phyloP scores from a whole-genome alignment of 2,888 invertebrate species.

The Carpatolechia fugitivella region DNA sequence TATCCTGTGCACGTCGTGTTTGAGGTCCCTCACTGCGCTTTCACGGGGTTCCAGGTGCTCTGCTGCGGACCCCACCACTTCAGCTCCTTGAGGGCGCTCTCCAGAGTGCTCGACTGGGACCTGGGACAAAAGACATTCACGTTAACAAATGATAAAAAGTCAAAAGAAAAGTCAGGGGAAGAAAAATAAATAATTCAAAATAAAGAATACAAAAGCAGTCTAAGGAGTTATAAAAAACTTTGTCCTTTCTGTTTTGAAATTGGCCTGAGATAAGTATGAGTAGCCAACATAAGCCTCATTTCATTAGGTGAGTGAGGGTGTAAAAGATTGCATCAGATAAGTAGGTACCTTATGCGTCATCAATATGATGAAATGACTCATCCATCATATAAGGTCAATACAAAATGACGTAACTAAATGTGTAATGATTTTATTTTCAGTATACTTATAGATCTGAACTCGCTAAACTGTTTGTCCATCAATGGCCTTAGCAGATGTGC shows the following conservation, averaged over 20 bases:
- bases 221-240: no score
- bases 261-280: no score
- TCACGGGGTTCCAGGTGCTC: conserved; percentile 90
- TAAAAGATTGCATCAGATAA: not conserved
- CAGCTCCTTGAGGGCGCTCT: conserved; percentile 74
- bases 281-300: no score
- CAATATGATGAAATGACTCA: not conserved
- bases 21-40: conserved; percentile 74
- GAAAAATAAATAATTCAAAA: no score
- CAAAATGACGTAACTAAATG: no score
- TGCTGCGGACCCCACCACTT: conserved; percentile 94
- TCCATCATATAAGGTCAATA: no score
- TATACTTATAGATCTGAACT: not conserved
- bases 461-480: not conserved
- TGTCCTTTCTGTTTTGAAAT: no score
- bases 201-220: no score
- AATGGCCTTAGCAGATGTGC: not conserved
- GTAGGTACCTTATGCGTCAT: no score
- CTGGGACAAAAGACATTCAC: conserved; percentile 33
- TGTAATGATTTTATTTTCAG: no score
- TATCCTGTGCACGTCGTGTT: conserved; percentile 70
- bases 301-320: not conserved
- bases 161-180: no score
- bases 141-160: no score
- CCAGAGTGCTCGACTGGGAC: conserved; percentile 57